Evolutionary conservation across 92 coral and sea anemone species (phyloP).

Genomic region (Plumapathes pennacea): DNA sequence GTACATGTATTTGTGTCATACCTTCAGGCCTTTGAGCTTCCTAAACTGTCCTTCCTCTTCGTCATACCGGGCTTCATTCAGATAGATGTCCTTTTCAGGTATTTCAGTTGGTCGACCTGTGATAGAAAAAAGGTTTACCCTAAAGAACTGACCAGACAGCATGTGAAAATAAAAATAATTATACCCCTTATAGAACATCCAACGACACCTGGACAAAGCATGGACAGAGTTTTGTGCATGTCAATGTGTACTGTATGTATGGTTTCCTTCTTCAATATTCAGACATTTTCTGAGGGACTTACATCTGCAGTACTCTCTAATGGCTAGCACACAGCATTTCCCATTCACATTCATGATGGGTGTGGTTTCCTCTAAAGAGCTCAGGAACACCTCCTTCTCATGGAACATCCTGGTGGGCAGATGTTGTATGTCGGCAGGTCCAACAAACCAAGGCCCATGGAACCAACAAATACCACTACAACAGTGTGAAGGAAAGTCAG

Average conservation of each 20-base stretch:
- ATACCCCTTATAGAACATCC: too few relatives aligned
- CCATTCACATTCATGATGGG: slow-evolving; percentile 67
- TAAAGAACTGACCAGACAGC: too few relatives aligned
- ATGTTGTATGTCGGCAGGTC: slow-evolving; percentile 93
- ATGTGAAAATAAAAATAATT: too few relatives aligned
- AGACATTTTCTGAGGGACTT: too few relatives aligned
- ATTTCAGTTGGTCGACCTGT: slow-evolving; percentile 98
- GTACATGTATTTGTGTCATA: too few relatives aligned
- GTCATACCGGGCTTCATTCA: slow-evolving; percentile 95
- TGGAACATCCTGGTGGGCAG: slow-evolving; percentile 93
- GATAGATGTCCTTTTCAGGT: slow-evolving; percentile 86
- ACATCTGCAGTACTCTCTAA: slow-evolving; percentile 95
- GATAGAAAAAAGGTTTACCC: not conserved
- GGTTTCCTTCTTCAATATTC: too few relatives aligned
- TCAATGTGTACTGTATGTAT: not conserved
- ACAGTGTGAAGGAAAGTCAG: too few relatives aligned
- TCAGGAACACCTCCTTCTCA: slow-evolving; percentile 89
- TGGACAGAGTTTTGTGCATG: too few relatives aligned
- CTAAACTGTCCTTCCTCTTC: slow-evolving; percentile 98
- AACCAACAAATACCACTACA: slow-evolving; percentile 76
- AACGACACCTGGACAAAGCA: too few relatives aligned
- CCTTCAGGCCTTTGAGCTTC: slow-evolving; percentile 98
- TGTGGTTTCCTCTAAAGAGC: slow-evolving; percentile 78
- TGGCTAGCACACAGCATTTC: slow-evolving; percentile 89
- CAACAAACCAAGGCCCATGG: slow-evolving; percentile 91